Conservation (phyloP, 2,113 vertebrate genomes). For the Nerophis lumbriciformis region DNA sequence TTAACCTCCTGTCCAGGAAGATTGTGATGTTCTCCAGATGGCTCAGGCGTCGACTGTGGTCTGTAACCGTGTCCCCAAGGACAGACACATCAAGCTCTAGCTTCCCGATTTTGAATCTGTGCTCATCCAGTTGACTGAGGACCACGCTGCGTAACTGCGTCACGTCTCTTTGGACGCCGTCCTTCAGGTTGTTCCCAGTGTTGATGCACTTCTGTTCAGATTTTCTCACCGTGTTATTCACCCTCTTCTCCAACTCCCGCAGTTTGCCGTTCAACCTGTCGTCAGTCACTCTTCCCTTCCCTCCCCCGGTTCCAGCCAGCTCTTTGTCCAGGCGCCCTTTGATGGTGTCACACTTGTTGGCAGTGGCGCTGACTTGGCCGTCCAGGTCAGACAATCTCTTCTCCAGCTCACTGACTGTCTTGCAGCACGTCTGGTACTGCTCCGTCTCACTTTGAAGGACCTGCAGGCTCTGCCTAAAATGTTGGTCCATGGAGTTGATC, state of each 20-base stretch:
- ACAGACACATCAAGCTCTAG: constrained; percentile 67
- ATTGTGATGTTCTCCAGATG: constrained; percentile 61
- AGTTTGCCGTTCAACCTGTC: constrained; percentile 72
- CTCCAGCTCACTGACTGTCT: constrained; percentile 60
- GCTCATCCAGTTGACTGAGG: constrained; percentile 60
- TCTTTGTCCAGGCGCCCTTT: constrained; percentile 71
- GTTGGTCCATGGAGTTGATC: constrained; percentile 76
- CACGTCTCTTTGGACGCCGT: constrained; percentile 67
- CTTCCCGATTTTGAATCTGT: constrained; percentile 64
- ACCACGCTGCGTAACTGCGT: constrained; percentile 63
- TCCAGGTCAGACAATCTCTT: constrained; percentile 66
- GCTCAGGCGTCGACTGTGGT: constrained; percentile 60
- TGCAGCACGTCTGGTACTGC: constrained; percentile 67
- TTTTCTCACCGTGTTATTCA: constrained; percentile 78
- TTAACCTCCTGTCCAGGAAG: constrained; percentile 66
- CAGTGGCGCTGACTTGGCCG: constrained; percentile 64
- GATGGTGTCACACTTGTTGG: constrained; percentile 64
- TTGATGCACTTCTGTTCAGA: constrained; percentile 69
- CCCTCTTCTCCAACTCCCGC: constrained; percentile 74
- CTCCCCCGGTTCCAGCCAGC: constrained; percentile 51
- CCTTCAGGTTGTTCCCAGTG: constrained; percentile 67
- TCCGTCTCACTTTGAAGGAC: constrained; percentile 60
- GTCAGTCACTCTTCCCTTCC: constrained; percentile 57
- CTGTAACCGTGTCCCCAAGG: constrained; percentile 59
- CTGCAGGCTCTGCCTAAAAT: constrained; percentile 71